Evolutionary conservation across 2,113 vertebrate species (phyloP), one percentile per base, ranked within the genome.

Genomic region (Albula goreensis): DNA sequence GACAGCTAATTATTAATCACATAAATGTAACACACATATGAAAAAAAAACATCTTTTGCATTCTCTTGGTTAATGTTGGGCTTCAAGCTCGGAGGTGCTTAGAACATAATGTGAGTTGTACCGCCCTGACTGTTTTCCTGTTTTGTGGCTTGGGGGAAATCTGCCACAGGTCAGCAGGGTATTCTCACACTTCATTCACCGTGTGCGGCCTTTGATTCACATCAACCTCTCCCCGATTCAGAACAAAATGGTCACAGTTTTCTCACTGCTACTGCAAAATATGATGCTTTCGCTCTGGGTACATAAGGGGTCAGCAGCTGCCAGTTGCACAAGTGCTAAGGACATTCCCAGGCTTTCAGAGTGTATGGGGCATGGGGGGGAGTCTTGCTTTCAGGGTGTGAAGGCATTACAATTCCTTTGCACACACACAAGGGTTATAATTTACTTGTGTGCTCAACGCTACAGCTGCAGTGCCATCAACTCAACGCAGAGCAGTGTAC

Each of bases 401-500:
- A 66, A 66, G 22, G 60, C 60, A 41, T 22, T 31, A 25, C 70
- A 74, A n/a, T n/a, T 25, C n/a, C 10, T 22, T n/a, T 10, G 70
- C 31, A 74, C 5, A 74, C 70, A 25, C n/a, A 74, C 70, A 31
- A 74, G 70, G 70, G 70, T 22, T 15, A 74, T 15, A 74, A 9
- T n/a, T 74, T n/a, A n/a, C 70, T 25, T 74, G n/a, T 74, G 19
- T 74, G n/a, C 77, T 78, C 82, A 77, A 85, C 15, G 17, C 89
- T 83, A 50, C 89, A 87, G 83, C 87, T 87, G 70, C 86, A 31
- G 88, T 89, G 83, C 86, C 87, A 85, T 92, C 92, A 93, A 83
- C 83, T 80, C 83, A 85, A 84, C 88, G 86, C 88, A 81, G 81
- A 90, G 88, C 88, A 81, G 77, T 89, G 88, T 93, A 93, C 94